Percentiles rank a stretch among this genome's conserved stretches.
phyloP scores from a whole-genome alignment of 1,140 invertebrate species.

The Chymomyza costata region DNA sequence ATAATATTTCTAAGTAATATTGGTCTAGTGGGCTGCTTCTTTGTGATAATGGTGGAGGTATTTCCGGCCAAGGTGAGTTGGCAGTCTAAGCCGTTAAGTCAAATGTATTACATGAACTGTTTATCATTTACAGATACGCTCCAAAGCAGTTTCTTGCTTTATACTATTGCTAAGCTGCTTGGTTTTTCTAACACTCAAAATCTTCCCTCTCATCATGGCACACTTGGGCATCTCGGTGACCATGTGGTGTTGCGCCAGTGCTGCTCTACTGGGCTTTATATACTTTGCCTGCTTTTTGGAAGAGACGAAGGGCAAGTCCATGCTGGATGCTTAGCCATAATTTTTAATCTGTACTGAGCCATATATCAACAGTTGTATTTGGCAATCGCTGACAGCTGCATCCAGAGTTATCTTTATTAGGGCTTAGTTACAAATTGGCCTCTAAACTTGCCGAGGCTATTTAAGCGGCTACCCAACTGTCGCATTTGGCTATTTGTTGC shows the following conservation, averaged over 20 bases:
- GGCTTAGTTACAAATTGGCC: constrained; percentile 1
- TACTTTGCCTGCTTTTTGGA: constrained; percentile 38
- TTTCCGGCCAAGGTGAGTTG: constrained; percentile 49
- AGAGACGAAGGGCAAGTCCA: constrained; percentile 61
- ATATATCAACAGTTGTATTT: no score
- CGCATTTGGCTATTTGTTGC: no score
- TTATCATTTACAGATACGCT: constrained; percentile 45
- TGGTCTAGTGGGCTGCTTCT: constrained; percentile 55
- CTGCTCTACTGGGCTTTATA: constrained; percentile 28
- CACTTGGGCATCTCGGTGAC: constrained; percentile 40
- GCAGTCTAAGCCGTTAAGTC: neutral
- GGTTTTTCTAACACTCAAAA: constrained; percentile 48
- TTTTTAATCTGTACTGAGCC: no score
- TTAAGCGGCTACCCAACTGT: no score
- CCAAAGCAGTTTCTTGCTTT: constrained; percentile 34
- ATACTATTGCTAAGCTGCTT: constrained; percentile 42
- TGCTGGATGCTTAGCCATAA: constrained; percentile 35
- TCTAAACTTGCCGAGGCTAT: no score
- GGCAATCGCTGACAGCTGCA: neutral
- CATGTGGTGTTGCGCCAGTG: constrained; percentile 39
- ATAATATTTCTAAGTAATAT: constrained; percentile 56
- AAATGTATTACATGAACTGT: neutral
- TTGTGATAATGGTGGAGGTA: constrained; percentile 57
- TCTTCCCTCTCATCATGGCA: constrained; percentile 52
- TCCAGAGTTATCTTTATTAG: no score